These are phyloP conservation scores for Hemiscyllium ocellatum DNA, from an alignment of 2,113 vertebrate species.

Conservation along the genomic window DNA sequence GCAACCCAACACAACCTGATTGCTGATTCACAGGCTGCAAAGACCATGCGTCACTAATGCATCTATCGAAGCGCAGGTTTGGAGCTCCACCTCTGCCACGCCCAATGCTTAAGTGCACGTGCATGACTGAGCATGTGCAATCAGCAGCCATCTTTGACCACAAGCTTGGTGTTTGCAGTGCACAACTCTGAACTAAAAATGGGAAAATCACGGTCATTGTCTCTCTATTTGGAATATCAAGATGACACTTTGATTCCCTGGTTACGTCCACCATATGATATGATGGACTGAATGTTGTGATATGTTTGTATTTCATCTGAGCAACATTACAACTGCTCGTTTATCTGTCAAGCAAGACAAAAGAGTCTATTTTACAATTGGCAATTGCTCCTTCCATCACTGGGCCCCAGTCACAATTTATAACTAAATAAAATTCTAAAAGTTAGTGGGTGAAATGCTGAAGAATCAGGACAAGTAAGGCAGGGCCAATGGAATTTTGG, in stretches of 20 bases:
- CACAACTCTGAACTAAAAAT: too few species aligned
- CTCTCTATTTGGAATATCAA: background rate
- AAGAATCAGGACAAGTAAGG: background rate
- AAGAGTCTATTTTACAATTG: background rate
- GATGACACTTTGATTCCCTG: background rate
- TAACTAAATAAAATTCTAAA: background rate
- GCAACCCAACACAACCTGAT: too few species aligned
- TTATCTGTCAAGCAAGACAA: background rate
- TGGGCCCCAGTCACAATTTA: background rate
- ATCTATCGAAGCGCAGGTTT: too few species aligned
- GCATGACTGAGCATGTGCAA: too few species aligned
- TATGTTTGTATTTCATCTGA: background rate
- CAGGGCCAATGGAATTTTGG: background rate
- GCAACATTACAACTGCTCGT: too few species aligned
- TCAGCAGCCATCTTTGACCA: too few species aligned
- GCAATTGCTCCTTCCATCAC: background rate
- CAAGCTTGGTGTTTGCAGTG: too few species aligned
- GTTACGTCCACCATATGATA: background rate
- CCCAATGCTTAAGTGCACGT: too few species aligned
- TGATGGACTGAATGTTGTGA: background rate
- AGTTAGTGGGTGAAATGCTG: background rate
- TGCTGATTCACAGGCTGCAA: too few species aligned
- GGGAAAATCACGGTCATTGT: background rate
- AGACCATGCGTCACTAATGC: too few species aligned
- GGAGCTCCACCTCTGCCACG: too few species aligned